Evolutionary conservation across 2,113 vertebrate species (phyloP), one percentile per base, ranked within the genome.

Genomic region (Erinaceus europaeus): DNA sequence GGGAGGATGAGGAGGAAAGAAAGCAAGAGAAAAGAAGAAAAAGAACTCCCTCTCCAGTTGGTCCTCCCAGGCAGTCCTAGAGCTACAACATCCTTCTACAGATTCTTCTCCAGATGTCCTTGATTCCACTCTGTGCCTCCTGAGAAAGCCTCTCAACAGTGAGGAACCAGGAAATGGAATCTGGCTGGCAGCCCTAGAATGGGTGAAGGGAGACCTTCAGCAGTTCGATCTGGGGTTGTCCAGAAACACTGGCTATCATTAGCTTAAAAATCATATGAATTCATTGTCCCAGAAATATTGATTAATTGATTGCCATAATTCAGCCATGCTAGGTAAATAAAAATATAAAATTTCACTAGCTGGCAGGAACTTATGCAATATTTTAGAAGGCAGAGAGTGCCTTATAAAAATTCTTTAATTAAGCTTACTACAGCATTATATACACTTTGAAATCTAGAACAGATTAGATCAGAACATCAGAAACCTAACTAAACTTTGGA

Each of bases 261-360:
- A 75, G 55, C 53, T 52, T 75, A 84, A 57, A 84, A 82, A 40
- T 59, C 21, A 68, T 13, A 61, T 7, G 68, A 38, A 79, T 64
- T 89, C 20, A 68, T 87, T 36, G 83, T 67, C 86, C 48, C 29
- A 88, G 38, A 91, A 74, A 93, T 59, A 15, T 32, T 52, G 69
- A 44, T 44, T 75, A 53, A 68, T 79, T 86, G n/a, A n/a, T 48
- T 52, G n/a, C 82, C 59, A 92, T 57, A 79, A 85, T 85, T 67
- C 46, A 79, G 21, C 32, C 80, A 84, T 42, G 78, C 2, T 36
- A 89, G 25, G 29, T n/a, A 83, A 92, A 53, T 80, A 46, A 86
- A 88, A 94, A 85, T 53, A 68, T 23, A 69, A 46, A 50, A 73
- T 61, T 75, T 89, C 36, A 84, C 44, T 57, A 80, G 78, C 29